A percentile compares a stretch with the other conserved stretches of the same genome.
These are phyloP conservation scores for Silvanus unidentatus DNA, from an alignment of 2,888 invertebrate species.

Conservation along the genomic window DNA sequence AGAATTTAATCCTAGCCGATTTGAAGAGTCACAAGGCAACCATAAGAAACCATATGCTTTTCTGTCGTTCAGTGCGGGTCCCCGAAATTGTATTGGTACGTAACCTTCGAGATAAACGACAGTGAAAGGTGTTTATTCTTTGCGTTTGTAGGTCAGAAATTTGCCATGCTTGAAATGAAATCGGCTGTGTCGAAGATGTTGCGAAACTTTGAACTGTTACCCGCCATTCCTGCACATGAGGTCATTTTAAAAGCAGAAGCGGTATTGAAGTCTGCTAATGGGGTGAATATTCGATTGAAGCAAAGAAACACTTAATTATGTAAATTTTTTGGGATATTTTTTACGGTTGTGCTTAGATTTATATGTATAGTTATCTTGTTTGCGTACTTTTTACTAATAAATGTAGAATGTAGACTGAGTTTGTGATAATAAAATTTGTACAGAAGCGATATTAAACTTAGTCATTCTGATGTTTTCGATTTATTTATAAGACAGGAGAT, in stretches of 20 bases:
- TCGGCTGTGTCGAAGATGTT: constrained; percentile 49
- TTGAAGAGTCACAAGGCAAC: constrained; percentile 20
- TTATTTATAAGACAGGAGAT: too few relatives aligned
- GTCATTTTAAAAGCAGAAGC: constrained; percentile 46
- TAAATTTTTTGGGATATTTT: neutral
- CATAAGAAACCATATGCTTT: constrained; percentile 50
- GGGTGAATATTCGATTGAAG: constrained; percentile 41
- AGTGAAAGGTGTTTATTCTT: constrained; percentile 47
- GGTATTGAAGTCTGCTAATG: constrained; percentile 47
- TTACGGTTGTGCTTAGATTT: neutral
- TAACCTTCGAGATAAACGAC: constrained; percentile 45
- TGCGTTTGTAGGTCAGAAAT: constrained; percentile 50
- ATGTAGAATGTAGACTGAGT: too few relatives aligned
- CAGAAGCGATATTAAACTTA: too few relatives aligned
- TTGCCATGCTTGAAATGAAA: constrained; percentile 53
- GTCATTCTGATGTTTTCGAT: too few relatives aligned
- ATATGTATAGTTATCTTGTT: too few relatives aligned
- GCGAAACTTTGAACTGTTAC: constrained; percentile 43
- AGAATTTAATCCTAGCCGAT: constrained; percentile 17
- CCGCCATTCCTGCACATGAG: constrained; percentile 35
- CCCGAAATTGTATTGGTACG: constrained; percentile 50
- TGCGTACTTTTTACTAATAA: too few relatives aligned
- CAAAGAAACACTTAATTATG: constrained; percentile 5
- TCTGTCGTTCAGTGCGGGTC: constrained; percentile 60
- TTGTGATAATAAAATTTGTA: too few relatives aligned